A percentile compares a stretch with the other conserved stretches of the same genome.
Evolutionary conservation across 2,888 invertebrate genomes (phyloP).

Genomic region (Epinotia brunnichana): DNA sequence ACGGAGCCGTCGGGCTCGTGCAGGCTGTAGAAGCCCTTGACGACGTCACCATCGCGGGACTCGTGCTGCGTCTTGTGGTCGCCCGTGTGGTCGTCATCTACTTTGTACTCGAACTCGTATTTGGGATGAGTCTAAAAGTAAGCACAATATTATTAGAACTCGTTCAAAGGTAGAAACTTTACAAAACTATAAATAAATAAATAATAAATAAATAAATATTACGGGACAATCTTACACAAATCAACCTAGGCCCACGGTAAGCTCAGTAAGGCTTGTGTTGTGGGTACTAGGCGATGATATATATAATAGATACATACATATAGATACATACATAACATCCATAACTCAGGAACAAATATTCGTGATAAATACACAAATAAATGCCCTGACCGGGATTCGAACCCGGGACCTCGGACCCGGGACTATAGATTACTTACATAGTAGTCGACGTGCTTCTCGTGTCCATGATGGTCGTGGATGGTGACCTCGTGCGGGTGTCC

Average conservation of each 20-base stretch:
- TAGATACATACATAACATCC: no score
- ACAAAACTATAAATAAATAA: no score
- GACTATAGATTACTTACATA: constrained; percentile 51
- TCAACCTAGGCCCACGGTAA: no score
- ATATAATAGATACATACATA: no score
- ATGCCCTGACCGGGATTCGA: no score
- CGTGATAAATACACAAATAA: no score
- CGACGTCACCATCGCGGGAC: constrained; percentile 73
- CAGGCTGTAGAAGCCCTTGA: constrained; percentile 65
- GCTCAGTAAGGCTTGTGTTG: no score
- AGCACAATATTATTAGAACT: neutral
- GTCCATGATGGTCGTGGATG: constrained; percentile 55
- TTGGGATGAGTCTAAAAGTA: constrained; percentile 48
- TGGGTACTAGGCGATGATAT: no score
- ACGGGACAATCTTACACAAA: no score
- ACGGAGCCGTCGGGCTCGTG: constrained; percentile 78
- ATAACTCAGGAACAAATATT: no score
- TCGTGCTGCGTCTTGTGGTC: constrained; percentile 80
- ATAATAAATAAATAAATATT: no score
- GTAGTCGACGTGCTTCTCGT: constrained; percentile 56
- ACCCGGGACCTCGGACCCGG: no score
- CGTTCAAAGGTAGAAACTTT: neutral
- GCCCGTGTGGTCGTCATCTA: constrained; percentile 76
- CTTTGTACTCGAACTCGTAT: constrained; percentile 58
- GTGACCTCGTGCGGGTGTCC: constrained; percentile 59